A percentile compares a stretch with the other conserved stretches of the same genome.
Evolutionary conservation across 2,797 vertebrate genomes (phyloP).

Genomic region (Myotis planiceps): DNA sequence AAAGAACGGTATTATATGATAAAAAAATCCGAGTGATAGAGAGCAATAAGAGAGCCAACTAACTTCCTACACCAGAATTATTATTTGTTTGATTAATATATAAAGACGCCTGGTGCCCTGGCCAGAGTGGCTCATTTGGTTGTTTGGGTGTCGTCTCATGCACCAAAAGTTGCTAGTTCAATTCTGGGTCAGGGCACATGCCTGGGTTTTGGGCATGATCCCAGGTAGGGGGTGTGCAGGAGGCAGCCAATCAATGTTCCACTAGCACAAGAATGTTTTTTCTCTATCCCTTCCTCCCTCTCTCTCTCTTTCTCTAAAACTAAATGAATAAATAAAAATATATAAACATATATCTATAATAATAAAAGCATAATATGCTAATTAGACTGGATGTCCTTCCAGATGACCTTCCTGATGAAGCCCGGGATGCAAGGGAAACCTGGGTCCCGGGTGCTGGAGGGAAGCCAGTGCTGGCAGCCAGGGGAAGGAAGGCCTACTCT

Average conservation of each 20-base stretch:
- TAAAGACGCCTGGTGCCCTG: conserved; percentile 60
- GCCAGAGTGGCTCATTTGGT: background rate
- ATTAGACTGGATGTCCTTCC: no score
- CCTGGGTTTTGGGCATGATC: background rate
- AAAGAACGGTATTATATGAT: background rate
- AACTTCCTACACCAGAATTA: conserved; percentile 42
- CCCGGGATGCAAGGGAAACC: no score
- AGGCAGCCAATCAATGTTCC: background rate
- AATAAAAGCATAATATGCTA: no score
- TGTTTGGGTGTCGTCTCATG: background rate
- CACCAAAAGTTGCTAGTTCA: background rate
- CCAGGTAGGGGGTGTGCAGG: background rate
- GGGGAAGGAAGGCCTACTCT: no score
- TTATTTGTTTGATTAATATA: conserved; percentile 71
- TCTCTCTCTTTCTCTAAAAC: background rate
- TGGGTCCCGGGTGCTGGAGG: no score
- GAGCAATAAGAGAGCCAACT: conserved; percentile 37
- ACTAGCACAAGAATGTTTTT: background rate
- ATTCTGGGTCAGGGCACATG: background rate
- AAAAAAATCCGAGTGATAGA: conserved; percentile 24
- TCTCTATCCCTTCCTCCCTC: background rate
- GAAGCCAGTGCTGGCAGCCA: no score
- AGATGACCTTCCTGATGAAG: no score
- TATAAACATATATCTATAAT: background rate
- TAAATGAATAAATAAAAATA: background rate